A percentile compares a stretch with the other conserved stretches of the same genome.
These are phyloP conservation scores for Gymnodraco acuticeps DNA, from an alignment of 2,797 vertebrate species.

Conservation along the genomic window DNA sequence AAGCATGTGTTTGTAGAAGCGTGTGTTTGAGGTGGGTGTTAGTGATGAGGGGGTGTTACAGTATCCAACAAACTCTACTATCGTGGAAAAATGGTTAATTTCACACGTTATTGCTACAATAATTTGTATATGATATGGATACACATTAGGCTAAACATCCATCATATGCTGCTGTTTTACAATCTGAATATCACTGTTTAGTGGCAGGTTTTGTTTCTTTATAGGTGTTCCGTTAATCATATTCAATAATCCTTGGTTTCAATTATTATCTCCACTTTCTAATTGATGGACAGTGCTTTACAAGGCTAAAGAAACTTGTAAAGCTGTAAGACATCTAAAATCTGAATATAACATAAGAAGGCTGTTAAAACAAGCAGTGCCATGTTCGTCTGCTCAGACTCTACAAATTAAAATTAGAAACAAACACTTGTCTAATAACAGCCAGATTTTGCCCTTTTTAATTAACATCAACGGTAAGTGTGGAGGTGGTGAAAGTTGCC, in stretches of 20 bases:
- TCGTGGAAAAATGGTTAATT: slow-evolving; percentile 1
- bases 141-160: background rate
- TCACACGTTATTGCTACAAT: slow-evolving; percentile 3
- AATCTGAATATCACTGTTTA: slow-evolving; percentile 33
- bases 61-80: slow-evolving; percentile 31
- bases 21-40: slow-evolving; percentile 24
- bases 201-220: slow-evolving; percentile 32
- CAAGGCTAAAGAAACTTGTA: slow-evolving; percentile 6
- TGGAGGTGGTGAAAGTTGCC: slow-evolving; percentile 27
- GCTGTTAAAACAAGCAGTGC: background rate
- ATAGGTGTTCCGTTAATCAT: slow-evolving; percentile 32
- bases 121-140: slow-evolving; percentile 11
- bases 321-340: slow-evolving; percentile 17
- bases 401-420: slow-evolving; percentile 22
- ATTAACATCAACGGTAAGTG: slow-evolving; percentile 18
- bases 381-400: background rate
- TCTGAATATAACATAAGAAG: background rate
- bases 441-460: slow-evolving; percentile 6
- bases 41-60: slow-evolving; percentile 45
- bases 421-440: slow-evolving; percentile 24
- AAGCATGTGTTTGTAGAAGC: slow-evolving; percentile 61
- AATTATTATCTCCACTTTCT: slow-evolving; percentile 22
- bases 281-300: slow-evolving; percentile 24
- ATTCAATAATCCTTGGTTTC: slow-evolving; percentile 15
- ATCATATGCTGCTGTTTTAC: slow-evolving; percentile 7